Conservation (phyloP, 2,888 invertebrate genomes). For the Mythimna loreyi region DNA sequence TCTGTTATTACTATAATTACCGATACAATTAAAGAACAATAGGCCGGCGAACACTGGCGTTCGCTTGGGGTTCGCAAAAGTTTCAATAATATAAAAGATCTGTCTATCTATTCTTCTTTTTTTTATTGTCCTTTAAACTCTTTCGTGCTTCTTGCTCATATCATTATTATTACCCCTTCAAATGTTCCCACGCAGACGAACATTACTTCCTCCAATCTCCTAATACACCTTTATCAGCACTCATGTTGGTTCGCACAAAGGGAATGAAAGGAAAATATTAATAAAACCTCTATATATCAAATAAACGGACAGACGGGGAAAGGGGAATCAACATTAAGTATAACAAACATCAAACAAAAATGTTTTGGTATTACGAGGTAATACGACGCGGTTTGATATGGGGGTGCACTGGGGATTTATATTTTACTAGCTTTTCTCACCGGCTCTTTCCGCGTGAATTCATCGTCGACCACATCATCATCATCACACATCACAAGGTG, state of each 20-base stretch:
- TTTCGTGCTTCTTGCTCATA: neutral
- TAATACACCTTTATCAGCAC: constrained; percentile 44
- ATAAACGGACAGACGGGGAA: constrained; percentile 66
- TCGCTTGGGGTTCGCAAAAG: too few relatives aligned
- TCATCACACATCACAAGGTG: too few relatives aligned
- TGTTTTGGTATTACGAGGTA: constrained; percentile 68
- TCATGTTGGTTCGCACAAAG: constrained; percentile 57
- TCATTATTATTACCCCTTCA: constrained; percentile 5
- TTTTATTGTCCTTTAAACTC: neutral
- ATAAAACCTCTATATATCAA: constrained; percentile 68
- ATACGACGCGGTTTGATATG: constrained; percentile 45
- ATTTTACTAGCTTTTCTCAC: neutral
- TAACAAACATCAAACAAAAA: constrained; percentile 76
- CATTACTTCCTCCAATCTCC: constrained; percentile 42
- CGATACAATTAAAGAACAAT: too few relatives aligned
- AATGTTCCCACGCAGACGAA: constrained; percentile 13
- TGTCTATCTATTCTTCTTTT: neutral
- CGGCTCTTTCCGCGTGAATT: neutral
- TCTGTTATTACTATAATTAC: too few relatives aligned
- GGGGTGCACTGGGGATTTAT: constrained; percentile 36
- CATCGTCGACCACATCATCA: too few relatives aligned
- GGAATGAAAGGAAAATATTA: constrained; percentile 64
- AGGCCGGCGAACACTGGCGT: too few relatives aligned
- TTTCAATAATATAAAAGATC: too few relatives aligned
- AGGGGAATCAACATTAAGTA: constrained; percentile 70